A percentile compares a stretch with the other conserved stretches of the same genome.
phyloP scores from a whole-genome alignment of 1,140 invertebrate genomes.

The Cheumatopsyche charites region DNA sequence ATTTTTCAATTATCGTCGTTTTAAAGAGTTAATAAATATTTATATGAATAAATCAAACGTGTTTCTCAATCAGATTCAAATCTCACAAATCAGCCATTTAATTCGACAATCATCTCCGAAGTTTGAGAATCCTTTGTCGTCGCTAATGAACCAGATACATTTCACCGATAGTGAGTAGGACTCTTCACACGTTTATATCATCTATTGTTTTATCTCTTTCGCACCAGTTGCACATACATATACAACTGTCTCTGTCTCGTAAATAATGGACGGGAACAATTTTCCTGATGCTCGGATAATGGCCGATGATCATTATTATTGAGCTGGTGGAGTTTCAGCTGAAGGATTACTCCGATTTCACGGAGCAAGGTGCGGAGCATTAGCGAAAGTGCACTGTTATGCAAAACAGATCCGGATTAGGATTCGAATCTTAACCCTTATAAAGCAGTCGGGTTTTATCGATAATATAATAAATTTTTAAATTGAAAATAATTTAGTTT shows the following conservation, averaged over 20 bases:
- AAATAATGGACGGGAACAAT: constrained; percentile 25
- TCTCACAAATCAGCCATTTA: no score
- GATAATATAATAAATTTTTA: no score
- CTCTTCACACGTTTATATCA: no score
- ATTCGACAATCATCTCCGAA: neutral
- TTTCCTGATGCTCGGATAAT: constrained; percentile 23
- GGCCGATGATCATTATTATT: constrained; percentile 30
- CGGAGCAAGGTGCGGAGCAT: neutral
- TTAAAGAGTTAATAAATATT: no score
- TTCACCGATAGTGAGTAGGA: constrained; percentile 11
- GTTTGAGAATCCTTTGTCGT: neutral
- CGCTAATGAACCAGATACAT: constrained; percentile 24
- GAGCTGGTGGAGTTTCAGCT: constrained; percentile 5
- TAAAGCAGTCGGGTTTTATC: no score
- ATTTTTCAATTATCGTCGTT: no score
- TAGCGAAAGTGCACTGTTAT: neutral
- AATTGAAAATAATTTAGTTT: no score
- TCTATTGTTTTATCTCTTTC: no score
- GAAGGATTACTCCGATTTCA: constrained; percentile 11
- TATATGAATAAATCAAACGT: no score
- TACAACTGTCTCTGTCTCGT: neutral
- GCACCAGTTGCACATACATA: neutral
- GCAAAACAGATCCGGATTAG: neutral
- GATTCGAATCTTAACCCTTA: no score
- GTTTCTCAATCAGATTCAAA: no score